A percentile compares a stretch with the other conserved stretches of the same genome.
Conservation (phyloP, 2,797 vertebrate species). For the Malurus leucopterus region DNA sequence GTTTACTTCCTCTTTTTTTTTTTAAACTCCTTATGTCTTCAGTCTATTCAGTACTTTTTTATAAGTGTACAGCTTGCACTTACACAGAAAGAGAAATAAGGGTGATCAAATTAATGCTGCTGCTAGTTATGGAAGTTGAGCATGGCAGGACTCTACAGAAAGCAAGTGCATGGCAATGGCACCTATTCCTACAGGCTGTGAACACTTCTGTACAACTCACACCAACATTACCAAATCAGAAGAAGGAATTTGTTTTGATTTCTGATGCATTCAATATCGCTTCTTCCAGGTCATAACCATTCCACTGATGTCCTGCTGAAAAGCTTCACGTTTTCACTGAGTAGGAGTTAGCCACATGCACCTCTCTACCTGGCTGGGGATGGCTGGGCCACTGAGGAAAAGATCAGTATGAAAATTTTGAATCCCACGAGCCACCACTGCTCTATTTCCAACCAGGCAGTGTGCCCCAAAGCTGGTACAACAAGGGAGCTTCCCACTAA, state of each 20-base stretch:
- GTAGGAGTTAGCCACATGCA: background rate
- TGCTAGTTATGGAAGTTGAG: background rate
- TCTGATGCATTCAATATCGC: background rate
- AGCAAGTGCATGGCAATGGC: background rate
- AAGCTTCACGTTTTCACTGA: background rate
- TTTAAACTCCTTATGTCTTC: background rate
- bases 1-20: background rate
- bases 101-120: background rate
- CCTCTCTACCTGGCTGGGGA: background rate
- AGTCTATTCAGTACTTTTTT: background rate
- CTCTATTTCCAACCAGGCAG: rapidly evolving
- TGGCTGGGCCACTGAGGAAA: background rate
- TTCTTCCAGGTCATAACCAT: background rate
- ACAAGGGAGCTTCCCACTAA: background rate
- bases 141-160: background rate
- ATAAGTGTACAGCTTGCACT: background rate
- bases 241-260: background rate
- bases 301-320: background rate
- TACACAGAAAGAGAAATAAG: background rate
- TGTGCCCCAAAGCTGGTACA: background rate
- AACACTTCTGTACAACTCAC: background rate
- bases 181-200: background rate
- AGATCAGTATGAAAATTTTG: background rate
- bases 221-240: background rate
- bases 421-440: rapidly evolving